Evolutionary conservation across 2,888 invertebrate genomes (phyloP), one percentile per base, ranked within the genome.

Genomic region (Dasysyrphus tricinctus): DNA sequence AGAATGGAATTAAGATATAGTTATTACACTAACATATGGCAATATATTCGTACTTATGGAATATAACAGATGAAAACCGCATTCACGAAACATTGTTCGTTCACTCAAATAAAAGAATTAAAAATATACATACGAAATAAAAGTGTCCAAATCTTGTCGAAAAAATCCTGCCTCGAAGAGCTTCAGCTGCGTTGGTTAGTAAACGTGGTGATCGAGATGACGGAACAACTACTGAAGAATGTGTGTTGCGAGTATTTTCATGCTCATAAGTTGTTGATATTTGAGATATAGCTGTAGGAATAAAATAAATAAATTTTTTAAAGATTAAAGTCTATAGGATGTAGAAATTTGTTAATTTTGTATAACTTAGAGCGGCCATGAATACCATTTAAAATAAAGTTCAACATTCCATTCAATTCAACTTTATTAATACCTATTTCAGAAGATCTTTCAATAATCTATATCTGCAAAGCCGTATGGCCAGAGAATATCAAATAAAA

Each of bases 141-240:
- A 78, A 51, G 16, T 42, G 34, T 5, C 47, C 32, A 44, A 65
- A 57, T 3, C 47, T 81, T 14, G 44, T 57, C 51, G 37, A 54
- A 32, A 63, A 44, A 42, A 24, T 44, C 1, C 11, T 69, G 7
- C 29, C 49, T 4, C 47, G 54, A 0, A 24, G 34, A 14, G 5
- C 14, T n/a, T 65, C 57, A 11, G 88, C 88, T 72, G 89, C 89
- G 88, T 90, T 92, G 69, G 91, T 88, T 47, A 91, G 89, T 47
- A 90, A 89, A 91, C 92, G 91, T n/a, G 91, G 91, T 67, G 92
- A 90, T 72, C 90, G 90, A 12, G 90, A 90, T 69, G 92, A 91
- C 57, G 92, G 91, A 14, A 90, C 89, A 11, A 90, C 89, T 37
- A 90, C 90, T 70, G 92, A 89, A 49, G 90, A 89, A 88, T 91